phyloP scores from a whole-genome alignment of 2,797 vertebrate species.

The Protonibea diacanthus region DNA sequence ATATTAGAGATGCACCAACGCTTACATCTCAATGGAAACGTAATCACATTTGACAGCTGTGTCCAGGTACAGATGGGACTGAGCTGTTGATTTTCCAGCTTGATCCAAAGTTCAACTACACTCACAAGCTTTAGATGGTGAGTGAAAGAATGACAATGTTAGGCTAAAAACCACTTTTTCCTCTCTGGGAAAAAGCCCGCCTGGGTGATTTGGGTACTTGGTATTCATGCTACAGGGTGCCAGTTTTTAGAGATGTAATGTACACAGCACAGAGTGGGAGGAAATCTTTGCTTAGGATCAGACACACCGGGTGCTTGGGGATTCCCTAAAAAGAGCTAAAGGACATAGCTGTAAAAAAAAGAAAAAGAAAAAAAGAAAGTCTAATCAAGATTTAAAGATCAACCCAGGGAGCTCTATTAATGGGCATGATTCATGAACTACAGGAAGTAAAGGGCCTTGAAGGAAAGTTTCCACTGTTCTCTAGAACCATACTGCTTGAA shows the following conservation, averaged over 20 bases:
- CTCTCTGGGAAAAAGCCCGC: neutral
- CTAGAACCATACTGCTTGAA: neutral
- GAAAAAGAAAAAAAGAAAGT: neutral
- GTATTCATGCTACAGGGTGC: neutral
- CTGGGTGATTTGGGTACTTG: neutral
- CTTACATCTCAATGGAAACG: slow-evolving; percentile 41
- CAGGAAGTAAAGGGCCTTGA: neutral
- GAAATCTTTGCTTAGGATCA: slow-evolving; percentile 10
- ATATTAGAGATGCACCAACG: slow-evolving; percentile 19
- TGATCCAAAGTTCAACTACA: neutral
- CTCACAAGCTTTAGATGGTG: neutral
- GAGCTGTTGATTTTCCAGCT: slow-evolving; percentile 20
- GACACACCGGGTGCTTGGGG: neutral
- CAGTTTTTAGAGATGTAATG: neutral
- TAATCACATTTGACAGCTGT: slow-evolving; percentile 53
- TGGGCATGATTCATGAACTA: neutral
- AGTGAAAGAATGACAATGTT: slow-evolving; percentile 3
- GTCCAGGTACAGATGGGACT: slow-evolving; percentile 28
- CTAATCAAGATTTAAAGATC: neutral
- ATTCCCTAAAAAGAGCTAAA: neutral
- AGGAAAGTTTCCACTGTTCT: neutral
- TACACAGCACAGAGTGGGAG: neutral
- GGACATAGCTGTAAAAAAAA: neutral
- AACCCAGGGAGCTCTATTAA: too few relatives aligned
- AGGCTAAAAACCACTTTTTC: neutral